A percentile compares a stretch with the other conserved stretches of the same genome.
Evolutionary conservation across 2,113 vertebrate species (phyloP).

Genomic region (Gymnarchus niloticus): DNA sequence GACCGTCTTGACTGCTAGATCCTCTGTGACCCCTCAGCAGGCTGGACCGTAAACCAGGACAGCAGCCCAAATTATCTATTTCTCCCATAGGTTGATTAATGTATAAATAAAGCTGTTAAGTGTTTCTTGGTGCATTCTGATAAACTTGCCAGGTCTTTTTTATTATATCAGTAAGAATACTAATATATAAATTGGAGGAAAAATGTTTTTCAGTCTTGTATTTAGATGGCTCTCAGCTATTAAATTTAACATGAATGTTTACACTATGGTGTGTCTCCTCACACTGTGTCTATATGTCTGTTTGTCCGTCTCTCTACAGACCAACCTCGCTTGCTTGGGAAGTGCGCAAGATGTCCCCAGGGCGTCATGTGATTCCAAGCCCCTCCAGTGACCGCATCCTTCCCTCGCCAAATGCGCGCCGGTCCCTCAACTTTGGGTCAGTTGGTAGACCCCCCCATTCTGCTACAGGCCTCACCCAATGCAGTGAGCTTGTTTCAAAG

Average conservation of each 20-base stretch:
- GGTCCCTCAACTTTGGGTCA: slow-evolving; percentile 87
- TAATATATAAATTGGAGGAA: slow-evolving; percentile 3
- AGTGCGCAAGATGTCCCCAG: slow-evolving; percentile 97
- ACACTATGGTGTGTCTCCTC: neutral
- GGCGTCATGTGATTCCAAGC: slow-evolving; percentile 90
- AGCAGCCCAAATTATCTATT: slow-evolving; percentile 56
- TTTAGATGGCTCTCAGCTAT: slow-evolving; percentile 16
- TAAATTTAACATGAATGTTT: neutral
- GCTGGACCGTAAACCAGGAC: slow-evolving; percentile 50
- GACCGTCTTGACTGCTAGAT: too few relatives aligned
- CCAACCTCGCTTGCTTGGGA: slow-evolving; percentile 97
- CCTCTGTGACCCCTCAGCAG: too few relatives aligned
- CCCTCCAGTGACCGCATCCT: slow-evolving; percentile 84
- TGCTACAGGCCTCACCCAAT: too few relatives aligned
- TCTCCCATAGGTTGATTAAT: slow-evolving; percentile 56
- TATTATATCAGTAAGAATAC: slow-evolving; percentile 28
- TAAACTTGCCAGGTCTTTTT: slow-evolving; percentile 36
- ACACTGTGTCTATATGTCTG: neutral
- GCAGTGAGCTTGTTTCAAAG: neutral
- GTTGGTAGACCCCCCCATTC: neutral
- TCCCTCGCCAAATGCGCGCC: slow-evolving; percentile 77
- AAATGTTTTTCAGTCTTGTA: neutral
- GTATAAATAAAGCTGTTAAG: slow-evolving; percentile 49
- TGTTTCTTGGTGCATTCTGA: slow-evolving; percentile 42
- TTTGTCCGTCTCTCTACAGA: slow-evolving; percentile 50